These are phyloP conservation scores for Etheostoma cragini DNA, from an alignment of 2,113 vertebrate species.

Conservation along the genomic window DNA sequence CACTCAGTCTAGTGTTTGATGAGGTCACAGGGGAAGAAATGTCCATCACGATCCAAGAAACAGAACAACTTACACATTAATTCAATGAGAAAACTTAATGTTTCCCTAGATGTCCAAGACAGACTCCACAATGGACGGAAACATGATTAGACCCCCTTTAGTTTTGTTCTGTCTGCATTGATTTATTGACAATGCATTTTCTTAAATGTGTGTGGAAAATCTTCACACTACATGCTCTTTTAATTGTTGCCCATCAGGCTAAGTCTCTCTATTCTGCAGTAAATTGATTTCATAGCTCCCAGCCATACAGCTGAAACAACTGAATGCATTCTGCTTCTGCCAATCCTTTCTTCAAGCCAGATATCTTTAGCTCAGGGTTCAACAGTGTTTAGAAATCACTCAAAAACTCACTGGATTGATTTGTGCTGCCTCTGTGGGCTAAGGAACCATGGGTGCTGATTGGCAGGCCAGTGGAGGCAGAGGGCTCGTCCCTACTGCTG, in stretches of 20 bases:
- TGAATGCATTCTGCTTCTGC: slow-evolving; percentile 33
- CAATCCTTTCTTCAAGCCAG: slow-evolving; percentile 38
- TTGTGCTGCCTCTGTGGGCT: neutral
- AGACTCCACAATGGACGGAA: slow-evolving; percentile 38
- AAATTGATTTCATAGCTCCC: slow-evolving; percentile 66
- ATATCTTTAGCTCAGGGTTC: slow-evolving; percentile 35
- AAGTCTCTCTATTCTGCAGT: slow-evolving; percentile 37
- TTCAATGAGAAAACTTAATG: slow-evolving; percentile 38
- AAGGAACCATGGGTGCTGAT: slow-evolving; percentile 25
- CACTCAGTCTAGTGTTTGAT: slow-evolving; percentile 36
- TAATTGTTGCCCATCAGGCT: slow-evolving; percentile 53
- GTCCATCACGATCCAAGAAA: slow-evolving; percentile 38
- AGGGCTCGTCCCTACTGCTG: slow-evolving; percentile 13
- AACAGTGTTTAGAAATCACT: slow-evolving; percentile 51
- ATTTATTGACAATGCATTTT: slow-evolving; percentile 64
- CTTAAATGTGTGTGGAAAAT: slow-evolving; percentile 55
- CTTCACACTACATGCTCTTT: slow-evolving; percentile 55
- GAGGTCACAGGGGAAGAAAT: slow-evolving; percentile 36
- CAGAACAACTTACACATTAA: slow-evolving; percentile 35
- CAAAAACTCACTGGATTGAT: slow-evolving; percentile 23
- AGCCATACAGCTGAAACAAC: slow-evolving; percentile 49
- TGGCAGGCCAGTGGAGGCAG: slow-evolving; percentile 12
- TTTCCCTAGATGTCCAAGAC: slow-evolving; percentile 30
- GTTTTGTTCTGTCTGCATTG: slow-evolving; percentile 59
- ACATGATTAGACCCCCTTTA: slow-evolving; percentile 58